A percentile compares a stretch with the other conserved stretches of the same genome.
phyloP scores from a whole-genome alignment of 2,113 vertebrate genomes.

The Pontoporia blainvillei region DNA sequence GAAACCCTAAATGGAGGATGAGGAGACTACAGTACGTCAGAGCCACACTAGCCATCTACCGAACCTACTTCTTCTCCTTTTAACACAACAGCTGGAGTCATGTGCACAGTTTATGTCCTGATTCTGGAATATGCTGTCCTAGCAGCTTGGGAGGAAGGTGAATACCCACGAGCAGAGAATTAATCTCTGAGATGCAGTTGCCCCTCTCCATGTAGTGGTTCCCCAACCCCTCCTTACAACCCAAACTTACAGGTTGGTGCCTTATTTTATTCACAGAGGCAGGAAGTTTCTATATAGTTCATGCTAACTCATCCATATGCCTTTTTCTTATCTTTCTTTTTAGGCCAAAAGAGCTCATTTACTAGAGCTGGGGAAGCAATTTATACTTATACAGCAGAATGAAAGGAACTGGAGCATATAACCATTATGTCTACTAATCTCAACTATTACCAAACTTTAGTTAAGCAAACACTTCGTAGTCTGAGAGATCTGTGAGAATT shows the following conservation, averaged over 20 bases:
- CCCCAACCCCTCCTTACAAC: neutral
- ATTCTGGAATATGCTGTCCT: neutral
- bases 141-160: neutral
- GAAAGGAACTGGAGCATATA: neutral
- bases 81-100: neutral
- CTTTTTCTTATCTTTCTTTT: neutral
- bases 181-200: neutral
- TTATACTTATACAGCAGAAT: neutral
- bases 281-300: neutral
- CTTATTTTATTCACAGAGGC: neutral
- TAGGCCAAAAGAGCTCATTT: neutral
- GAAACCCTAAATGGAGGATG: neutral
- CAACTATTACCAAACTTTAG: neutral
- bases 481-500: neutral
- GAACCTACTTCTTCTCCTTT: neutral
- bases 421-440: neutral
- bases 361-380: neutral
- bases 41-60: neutral
- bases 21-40: neutral
- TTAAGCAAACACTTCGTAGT: neutral
- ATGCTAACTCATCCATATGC: neutral
- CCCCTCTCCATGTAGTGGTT: rapidly evolving
- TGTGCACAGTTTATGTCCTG: neutral
- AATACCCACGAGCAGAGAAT: neutral
- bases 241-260: neutral